These are phyloP conservation scores for Leucophora obtusa DNA, from an alignment of 2,888 invertebrate genomes.

Conservation along the genomic window DNA sequence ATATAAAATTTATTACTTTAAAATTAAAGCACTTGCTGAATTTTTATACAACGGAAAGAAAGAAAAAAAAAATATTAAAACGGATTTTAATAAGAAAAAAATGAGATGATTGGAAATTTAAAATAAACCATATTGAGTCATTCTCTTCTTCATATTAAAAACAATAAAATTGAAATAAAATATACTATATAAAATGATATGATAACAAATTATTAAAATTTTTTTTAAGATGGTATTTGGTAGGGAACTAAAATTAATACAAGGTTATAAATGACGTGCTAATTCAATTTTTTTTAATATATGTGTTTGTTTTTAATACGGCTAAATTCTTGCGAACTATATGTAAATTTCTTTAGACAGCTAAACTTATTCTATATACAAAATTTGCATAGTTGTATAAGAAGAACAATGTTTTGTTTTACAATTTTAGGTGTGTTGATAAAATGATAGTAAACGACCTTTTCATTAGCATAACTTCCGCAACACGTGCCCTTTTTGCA, in stretches of 20 bases:
- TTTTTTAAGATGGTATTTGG: not conserved
- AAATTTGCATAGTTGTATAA: not conserved
- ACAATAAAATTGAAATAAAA: not conserved
- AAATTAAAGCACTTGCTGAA: not conserved
- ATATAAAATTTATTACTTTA: constrained; percentile 34
- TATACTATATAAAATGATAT: not conserved
- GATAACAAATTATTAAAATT: not conserved
- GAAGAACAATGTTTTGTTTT: not conserved
- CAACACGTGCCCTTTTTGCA: constrained; percentile 47
- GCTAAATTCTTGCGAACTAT: not conserved
- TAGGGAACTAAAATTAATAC: constrained; percentile 5
- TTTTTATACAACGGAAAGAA: not conserved
- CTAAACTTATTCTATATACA: not conserved
- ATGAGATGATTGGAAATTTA: constrained; percentile 26
- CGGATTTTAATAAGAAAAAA: constrained; percentile 3
- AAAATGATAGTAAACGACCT: constrained; percentile 35
- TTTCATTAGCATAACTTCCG: constrained; percentile 50
- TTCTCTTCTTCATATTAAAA: not conserved
- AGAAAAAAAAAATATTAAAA: constrained; percentile 3
- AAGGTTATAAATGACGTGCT: not conserved
- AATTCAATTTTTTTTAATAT: not conserved
- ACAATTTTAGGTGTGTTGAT: not conserved
- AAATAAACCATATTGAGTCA: constrained; percentile 8
- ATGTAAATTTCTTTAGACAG: not conserved
- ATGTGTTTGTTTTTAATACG: not conserved